These are phyloP conservation scores for Scleropages formosus DNA, from an alignment of 2,797 vertebrate species.

Conservation along the genomic window DNA sequence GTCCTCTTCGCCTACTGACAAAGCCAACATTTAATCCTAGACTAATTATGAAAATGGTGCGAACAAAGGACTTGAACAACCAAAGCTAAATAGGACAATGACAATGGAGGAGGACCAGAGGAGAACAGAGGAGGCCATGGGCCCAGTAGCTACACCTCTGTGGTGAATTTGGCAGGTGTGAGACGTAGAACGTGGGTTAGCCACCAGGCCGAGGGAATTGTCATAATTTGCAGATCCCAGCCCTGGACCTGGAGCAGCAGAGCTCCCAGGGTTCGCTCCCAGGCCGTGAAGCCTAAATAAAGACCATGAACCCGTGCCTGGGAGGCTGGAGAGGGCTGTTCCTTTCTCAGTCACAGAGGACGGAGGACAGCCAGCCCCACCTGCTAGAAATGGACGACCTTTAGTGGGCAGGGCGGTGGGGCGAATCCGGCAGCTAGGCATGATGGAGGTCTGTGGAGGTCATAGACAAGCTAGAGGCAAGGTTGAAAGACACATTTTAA, in stretches of 20 bases:
- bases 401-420: not conserved
- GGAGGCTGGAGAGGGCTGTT: not conserved
- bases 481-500: not conserved
- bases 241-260: not conserved
- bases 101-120: not conserved
- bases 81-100: not conserved
- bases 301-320: not conserved
- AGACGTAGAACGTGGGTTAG: not conserved
- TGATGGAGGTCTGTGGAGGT: not conserved
- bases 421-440: not conserved
- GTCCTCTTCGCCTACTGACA: not conserved
- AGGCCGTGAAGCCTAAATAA: not conserved
- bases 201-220: not conserved
- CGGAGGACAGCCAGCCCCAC: constrained; percentile 9
- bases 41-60: not conserved
- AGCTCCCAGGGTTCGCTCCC: not conserved
- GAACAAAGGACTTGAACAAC: not conserved
- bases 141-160: not conserved
- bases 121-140: not conserved
- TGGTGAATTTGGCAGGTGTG: not conserved
- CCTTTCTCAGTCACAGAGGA: not conserved
- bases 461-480: constrained; percentile 3
- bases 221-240: not conserved
- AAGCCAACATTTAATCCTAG: not conserved
- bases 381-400: constrained; percentile 33